Percentiles rank a stretch among this genome's conserved stretches.
phyloP scores from a whole-genome alignment of 1,140 invertebrate species.

The Lepidurus couesii region DNA sequence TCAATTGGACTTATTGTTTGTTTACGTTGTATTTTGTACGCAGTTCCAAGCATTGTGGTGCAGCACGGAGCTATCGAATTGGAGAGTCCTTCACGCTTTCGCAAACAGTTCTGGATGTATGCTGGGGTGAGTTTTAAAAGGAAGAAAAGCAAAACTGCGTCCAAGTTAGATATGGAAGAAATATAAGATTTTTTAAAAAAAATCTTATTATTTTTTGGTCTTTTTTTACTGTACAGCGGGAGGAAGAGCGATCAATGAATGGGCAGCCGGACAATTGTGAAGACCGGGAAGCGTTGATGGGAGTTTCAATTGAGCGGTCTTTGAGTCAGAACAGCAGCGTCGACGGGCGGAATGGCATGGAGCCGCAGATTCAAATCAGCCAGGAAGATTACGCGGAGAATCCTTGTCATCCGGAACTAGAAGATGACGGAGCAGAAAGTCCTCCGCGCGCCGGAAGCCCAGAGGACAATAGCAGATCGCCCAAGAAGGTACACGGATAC shows the following conservation, averaged over 20 bases:
- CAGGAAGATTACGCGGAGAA: not conserved
- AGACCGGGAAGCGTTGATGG: not conserved
- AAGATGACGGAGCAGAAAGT: not conserved
- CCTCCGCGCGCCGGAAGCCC: not conserved
- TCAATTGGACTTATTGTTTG: not conserved
- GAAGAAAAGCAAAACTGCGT: too few relatives aligned
- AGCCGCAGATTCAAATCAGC: not conserved
- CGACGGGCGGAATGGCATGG: not conserved
- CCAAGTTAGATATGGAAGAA: not conserved
- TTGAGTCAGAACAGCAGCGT: not conserved
- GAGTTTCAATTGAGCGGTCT: not conserved
- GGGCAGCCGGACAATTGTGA: not conserved
- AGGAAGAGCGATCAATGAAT: conserved; percentile 5
- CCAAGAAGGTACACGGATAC: not conserved
- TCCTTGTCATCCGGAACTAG: not conserved
- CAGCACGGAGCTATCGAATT: conserved; percentile 3
- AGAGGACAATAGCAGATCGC: not conserved
- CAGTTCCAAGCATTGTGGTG: conserved; percentile 5
- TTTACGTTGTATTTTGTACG: not conserved
- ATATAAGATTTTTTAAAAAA: not conserved
- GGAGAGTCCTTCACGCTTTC: not conserved
- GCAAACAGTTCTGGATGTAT: not conserved
- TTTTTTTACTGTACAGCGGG: not conserved
- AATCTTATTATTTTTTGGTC: not conserved
- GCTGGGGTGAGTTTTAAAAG: not conserved